phyloP scores from a whole-genome alignment of 2,888 invertebrate genomes.

The Acanthococcus lagerstroemiae region DNA sequence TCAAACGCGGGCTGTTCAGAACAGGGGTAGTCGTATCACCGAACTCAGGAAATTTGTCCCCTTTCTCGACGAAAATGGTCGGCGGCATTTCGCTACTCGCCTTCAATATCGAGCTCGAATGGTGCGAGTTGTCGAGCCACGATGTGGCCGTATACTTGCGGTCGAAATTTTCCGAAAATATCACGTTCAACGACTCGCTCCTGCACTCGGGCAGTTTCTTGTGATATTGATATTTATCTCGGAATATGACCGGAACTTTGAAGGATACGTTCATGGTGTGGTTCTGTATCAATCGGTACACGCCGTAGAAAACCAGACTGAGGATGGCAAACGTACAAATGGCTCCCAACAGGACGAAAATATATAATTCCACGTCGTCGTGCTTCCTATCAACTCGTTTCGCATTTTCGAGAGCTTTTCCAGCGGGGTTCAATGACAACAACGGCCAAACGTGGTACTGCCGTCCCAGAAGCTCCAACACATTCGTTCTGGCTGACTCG shows the following conservation, averaged over 20 bases:
- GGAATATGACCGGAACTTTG: conserved; percentile 28
- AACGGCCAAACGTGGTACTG: conserved; percentile 39
- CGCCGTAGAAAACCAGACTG: conserved; percentile 32
- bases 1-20: conserved; percentile 36
- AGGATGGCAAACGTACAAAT: conserved; percentile 36
- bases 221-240: background rate
- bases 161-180: conserved; percentile 39
- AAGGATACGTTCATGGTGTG: conserved; percentile 35
- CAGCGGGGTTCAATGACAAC: conserved; percentile 2
- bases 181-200: conserved; percentile 38
- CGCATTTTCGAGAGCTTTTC: background rate
- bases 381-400: conserved; percentile 36
- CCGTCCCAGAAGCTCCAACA: conserved; percentile 40
- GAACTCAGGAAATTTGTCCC: conserved; percentile 7
- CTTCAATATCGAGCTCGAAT: conserved; percentile 29
- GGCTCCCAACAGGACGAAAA: conserved; percentile 38
- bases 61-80: conserved; percentile 24
- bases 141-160: conserved; percentile 31
- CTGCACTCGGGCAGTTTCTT: conserved; percentile 33
- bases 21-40: conserved; percentile 19
- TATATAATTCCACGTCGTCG: conserved; percentile 39
- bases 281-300: conserved; percentile 33
- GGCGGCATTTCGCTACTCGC: conserved; percentile 26
- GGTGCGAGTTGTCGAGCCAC: conserved; percentile 22
- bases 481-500: conserved; percentile 39